Conservation (phyloP, 1,140 invertebrate genomes). For the Drosophila tani region DNA sequence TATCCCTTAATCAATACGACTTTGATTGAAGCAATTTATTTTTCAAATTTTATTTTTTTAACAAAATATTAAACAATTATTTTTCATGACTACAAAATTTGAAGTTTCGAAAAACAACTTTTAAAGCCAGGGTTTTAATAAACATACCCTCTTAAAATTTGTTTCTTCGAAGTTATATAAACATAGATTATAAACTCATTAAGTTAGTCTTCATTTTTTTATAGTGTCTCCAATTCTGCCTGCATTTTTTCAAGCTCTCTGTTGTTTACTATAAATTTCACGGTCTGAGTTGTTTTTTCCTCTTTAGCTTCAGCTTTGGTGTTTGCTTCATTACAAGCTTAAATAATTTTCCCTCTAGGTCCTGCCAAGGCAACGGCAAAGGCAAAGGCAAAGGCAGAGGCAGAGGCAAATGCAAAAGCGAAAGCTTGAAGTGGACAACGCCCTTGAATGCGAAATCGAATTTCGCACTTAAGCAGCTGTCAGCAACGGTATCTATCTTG, state of each 20-base stretch:
- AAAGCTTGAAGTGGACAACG: constrained; percentile 16
- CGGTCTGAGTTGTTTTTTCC: constrained; percentile 9
- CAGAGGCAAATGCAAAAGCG: constrained; percentile 1
- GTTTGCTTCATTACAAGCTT: constrained; percentile 50
- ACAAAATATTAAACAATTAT: neutral
- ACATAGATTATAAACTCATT: neutral
- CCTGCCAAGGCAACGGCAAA: no score
- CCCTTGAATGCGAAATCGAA: constrained; percentile 61
- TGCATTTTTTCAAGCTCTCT: neutral
- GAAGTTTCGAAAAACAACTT: neutral
- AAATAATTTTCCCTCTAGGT: constrained; percentile 22
- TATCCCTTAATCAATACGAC: no score
- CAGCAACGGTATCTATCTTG: constrained; percentile 40
- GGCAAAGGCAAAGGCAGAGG: neutral
- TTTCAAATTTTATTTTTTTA: no score
- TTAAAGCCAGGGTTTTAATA: neutral
- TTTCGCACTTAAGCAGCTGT: constrained; percentile 52
- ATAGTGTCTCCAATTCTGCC: neutral
- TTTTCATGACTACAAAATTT: no score
- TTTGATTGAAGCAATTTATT: neutral
- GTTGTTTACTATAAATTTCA: constrained; percentile 31
- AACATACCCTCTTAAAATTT: neutral
- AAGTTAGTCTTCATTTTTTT: constrained; percentile 6
- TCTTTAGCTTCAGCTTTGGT: constrained; percentile 11
- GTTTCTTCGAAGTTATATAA: no score